A percentile compares a stretch with the other conserved stretches of the same genome.
Evolutionary conservation across 2,113 vertebrate species (phyloP).

Genomic region (Mormyrus iriodes): DNA sequence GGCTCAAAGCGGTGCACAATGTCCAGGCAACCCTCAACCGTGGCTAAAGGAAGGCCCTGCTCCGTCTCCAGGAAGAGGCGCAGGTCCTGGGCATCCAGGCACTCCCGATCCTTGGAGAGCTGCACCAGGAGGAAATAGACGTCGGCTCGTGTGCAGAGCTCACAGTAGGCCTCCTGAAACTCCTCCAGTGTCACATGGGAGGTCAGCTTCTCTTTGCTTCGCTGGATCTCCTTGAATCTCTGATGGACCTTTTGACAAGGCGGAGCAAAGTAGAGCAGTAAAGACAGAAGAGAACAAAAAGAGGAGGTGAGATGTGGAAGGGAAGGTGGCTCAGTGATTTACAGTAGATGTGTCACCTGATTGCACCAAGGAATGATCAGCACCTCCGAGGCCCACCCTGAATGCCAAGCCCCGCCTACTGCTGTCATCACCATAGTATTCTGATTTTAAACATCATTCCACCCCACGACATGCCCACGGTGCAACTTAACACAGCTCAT

Average conservation of each 20-base stretch:
- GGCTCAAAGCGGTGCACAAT: conserved; percentile 84
- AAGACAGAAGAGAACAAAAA: neutral
- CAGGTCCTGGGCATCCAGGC: conserved; percentile 86
- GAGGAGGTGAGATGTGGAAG: neutral
- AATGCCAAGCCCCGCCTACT: neutral
- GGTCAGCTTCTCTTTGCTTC: conserved; percentile 92
- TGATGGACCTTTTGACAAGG: conserved; percentile 60
- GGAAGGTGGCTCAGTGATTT: neutral
- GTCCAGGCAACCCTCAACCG: conserved; percentile 83
- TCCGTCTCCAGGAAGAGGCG: conserved; percentile 91
- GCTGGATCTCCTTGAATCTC: conserved; percentile 95
- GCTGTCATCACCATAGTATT: neutral
- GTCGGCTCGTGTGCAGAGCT: conserved; percentile 91
- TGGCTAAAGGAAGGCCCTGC: conserved; percentile 82
- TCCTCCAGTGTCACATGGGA: conserved; percentile 90
- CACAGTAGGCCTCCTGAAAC: conserved; percentile 88
- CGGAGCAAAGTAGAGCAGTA: neutral
- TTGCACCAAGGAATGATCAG: no score
- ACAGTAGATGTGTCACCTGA: neutral
- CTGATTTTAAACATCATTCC: conserved; percentile 13
- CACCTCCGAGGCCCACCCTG: neutral
- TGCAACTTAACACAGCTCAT: neutral
- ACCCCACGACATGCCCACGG: neutral
- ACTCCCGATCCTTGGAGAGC: conserved; percentile 95
- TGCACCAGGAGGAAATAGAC: conserved; percentile 95